Conservation (phyloP, 2,888 invertebrate genomes). For the Pristionchus arcanus region DNA sequence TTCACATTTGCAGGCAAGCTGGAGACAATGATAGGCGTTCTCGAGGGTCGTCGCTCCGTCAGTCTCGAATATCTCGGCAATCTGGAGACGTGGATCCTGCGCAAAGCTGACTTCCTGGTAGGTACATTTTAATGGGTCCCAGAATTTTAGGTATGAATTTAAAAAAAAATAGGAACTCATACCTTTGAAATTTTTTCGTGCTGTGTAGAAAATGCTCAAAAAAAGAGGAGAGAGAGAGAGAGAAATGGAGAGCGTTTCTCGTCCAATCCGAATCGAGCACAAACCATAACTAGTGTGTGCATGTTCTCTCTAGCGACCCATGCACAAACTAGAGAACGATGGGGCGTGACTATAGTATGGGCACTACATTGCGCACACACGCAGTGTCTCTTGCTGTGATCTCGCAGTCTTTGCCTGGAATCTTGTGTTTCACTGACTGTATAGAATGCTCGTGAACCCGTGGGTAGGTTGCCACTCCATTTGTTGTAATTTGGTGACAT, state of each 20-base stretch:
- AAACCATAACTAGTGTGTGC: not conserved
- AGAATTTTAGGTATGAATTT: too few relatives aligned
- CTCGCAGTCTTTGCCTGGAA: not conserved
- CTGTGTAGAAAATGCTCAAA: too few relatives aligned
- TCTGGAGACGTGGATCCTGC: constrained; percentile 70
- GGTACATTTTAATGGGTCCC: not conserved
- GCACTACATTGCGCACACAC: not conserved
- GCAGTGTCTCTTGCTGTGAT: not conserved
- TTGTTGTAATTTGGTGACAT: not conserved
- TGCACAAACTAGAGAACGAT: constrained; percentile 13
- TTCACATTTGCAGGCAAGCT: constrained; percentile 21
- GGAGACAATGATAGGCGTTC: constrained; percentile 68
- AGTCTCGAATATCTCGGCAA: constrained; percentile 69
- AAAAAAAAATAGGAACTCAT: too few relatives aligned
- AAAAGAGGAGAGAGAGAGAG: not conserved
- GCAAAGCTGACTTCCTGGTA: constrained; percentile 69
- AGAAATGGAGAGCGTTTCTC: not conserved
- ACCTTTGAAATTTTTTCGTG: too few relatives aligned
- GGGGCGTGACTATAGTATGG: not conserved
- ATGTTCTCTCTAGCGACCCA: not conserved
- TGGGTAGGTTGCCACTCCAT: not conserved
- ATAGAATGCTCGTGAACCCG: not conserved
- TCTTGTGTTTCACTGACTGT: not conserved
- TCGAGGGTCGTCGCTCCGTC: constrained; percentile 68
- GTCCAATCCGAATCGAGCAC: not conserved